phyloP scores from a whole-genome alignment of 2,888 invertebrate species.

The Andrena praecox region DNA sequence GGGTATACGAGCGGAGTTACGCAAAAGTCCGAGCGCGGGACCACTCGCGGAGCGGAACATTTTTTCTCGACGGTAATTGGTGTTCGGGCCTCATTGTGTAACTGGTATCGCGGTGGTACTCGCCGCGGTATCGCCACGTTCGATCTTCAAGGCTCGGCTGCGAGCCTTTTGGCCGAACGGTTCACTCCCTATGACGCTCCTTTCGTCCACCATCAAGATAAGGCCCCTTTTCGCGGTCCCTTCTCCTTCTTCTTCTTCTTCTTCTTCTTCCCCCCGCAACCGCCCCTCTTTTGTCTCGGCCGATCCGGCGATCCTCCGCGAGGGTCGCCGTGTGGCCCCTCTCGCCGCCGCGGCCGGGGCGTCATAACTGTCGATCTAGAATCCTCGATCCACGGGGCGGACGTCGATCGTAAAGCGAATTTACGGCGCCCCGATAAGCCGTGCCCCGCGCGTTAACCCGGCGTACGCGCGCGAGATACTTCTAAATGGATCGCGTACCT shows the following conservation, averaged over 20 bases:
- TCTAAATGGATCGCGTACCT: conserved; percentile 41
- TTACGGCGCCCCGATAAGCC: conserved; percentile 57
- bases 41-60: conserved; percentile 67
- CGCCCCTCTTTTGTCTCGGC: conserved; percentile 16
- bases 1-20: conserved; percentile 37
- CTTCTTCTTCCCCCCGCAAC: conserved; percentile 12
- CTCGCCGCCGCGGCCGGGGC: conserved; percentile 2
- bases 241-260: conserved; percentile 23
- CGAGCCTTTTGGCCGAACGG: conserved; percentile 63
- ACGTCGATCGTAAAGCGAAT: conserved; percentile 60
- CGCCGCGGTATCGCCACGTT: conserved; percentile 73
- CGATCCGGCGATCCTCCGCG: conserved; percentile 19
- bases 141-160: conserved; percentile 77
- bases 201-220: conserved; percentile 75
- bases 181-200: conserved; percentile 75
- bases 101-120: conserved; percentile 77
- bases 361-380: conserved; percentile 65
- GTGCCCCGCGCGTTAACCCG: conserved; percentile 28
- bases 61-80: conserved; percentile 78
- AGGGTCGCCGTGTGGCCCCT: conserved; percentile 13
- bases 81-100: conserved; percentile 80
- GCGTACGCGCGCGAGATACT: conserved; percentile 28
- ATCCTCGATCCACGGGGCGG: conserved; percentile 35
- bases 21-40: conserved; percentile 53
- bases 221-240: conserved; percentile 43